Conservation (phyloP, 2,797 vertebrate species). For the Synaphobranchus kaupii region DNA sequence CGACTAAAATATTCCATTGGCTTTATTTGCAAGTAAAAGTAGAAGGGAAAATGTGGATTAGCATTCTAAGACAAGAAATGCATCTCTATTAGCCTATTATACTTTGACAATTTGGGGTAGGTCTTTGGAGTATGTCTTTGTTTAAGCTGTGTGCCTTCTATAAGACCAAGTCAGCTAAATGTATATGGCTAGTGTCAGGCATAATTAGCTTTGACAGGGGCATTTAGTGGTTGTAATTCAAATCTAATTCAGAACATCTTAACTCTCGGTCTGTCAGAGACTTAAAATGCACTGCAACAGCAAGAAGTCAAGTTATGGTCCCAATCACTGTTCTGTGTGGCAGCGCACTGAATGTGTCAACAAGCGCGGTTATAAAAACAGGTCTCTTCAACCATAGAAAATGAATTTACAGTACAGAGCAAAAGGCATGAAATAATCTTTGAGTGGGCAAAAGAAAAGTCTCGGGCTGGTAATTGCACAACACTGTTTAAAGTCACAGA, state of each 20-base stretch:
- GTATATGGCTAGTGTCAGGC: constrained; percentile 93
- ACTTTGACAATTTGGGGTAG: constrained; percentile 88
- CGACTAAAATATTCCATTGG: constrained; percentile 70
- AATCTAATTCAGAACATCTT: constrained; percentile 99
- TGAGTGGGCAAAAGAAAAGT: constrained; percentile 45
- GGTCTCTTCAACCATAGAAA: constrained; percentile 83
- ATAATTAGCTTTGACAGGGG: constrained; percentile 98
- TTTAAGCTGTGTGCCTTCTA: constrained; percentile 81
- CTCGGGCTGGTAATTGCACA: constrained; percentile 56
- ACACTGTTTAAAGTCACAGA: constrained; percentile 58
- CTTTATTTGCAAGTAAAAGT: constrained; percentile 73
- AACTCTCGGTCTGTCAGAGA: constrained; percentile 96
- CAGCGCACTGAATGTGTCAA: constrained; percentile 93
- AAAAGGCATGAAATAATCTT: constrained; percentile 55
- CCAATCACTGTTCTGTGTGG: constrained; percentile 85
- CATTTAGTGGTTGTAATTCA: constrained; percentile 99
- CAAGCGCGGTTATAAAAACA: constrained; percentile 85
- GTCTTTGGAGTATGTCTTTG: constrained; percentile 90
- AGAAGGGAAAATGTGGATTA: constrained; percentile 73
- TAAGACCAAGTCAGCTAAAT: constrained; percentile 78
- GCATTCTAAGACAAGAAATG: constrained; percentile 80
- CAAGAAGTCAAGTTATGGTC: constrained; percentile 74
- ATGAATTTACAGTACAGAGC: constrained; percentile 82
- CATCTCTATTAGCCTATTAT: constrained; percentile 86
- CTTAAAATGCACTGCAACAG: constrained; percentile 87